A percentile compares a stretch with the other conserved stretches of the same genome.
phyloP scores from a whole-genome alignment of 35 echinoderm and acorn worm species.

The Ophioderma brevispina region DNA sequence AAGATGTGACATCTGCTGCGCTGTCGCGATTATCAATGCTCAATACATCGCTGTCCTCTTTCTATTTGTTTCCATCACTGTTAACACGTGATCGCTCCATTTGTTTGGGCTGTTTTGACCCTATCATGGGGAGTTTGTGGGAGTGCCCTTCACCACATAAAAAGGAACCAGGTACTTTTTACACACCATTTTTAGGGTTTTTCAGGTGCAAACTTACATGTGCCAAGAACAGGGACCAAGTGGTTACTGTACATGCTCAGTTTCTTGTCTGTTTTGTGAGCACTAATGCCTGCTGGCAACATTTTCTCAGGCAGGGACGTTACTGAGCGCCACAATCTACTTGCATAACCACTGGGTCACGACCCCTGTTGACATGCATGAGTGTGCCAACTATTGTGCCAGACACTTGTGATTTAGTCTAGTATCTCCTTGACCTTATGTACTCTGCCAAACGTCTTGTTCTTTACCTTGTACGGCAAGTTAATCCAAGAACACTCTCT shows the following conservation, averaged over 20 bases:
- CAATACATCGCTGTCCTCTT: too few species aligned
- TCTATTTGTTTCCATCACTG: too few species aligned
- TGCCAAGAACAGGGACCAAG: not conserved
- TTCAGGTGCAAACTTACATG: not conserved
- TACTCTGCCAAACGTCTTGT: too few species aligned
- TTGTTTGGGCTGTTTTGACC: slow-evolving; percentile 43
- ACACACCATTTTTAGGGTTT: slow-evolving; percentile 23
- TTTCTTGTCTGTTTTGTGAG: not conserved
- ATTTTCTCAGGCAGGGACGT: not conserved
- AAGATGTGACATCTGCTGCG: slow-evolving; percentile 19
- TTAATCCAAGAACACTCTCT: too few species aligned
- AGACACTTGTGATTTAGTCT: too few species aligned
- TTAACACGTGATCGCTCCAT: not conserved
- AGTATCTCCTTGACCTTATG: too few species aligned
- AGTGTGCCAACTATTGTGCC: too few species aligned
- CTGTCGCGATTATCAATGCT: not conserved
- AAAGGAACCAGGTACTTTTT: not conserved
- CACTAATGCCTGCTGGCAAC: not conserved
- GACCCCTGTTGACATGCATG: too few species aligned
- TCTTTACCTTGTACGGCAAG: too few species aligned
- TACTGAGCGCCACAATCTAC: not conserved
- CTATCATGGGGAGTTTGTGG: slow-evolving; percentile 36
- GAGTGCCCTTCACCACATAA: slow-evolving; percentile 23
- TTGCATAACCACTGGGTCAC: too few species aligned
- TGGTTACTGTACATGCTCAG: not conserved